Base-by-base conservation (phyloP, 1,140 invertebrate species). In the Drosophila lini region DNA sequence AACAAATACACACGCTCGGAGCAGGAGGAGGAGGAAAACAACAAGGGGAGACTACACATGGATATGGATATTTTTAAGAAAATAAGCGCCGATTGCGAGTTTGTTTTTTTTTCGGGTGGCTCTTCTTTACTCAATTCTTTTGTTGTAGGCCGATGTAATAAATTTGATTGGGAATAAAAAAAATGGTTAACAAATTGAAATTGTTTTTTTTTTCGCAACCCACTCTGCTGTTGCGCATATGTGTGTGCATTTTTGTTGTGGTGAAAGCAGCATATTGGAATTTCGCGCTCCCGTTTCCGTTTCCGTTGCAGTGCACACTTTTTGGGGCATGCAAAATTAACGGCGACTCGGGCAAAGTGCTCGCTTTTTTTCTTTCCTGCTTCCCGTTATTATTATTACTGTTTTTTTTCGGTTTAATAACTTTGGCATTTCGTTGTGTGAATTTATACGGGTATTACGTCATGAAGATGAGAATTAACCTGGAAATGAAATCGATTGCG, bases 171-270 rank as follows among this genome's bases (percentile, higher is more conserved):
- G 44, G 57, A 83, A 80, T 80, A 83, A 80, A 79, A 47, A 74
- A 78, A 78, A 78, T 47, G 64, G 60, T 83, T 88, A 83, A 89
- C 84, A 89, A 89, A 88, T 78, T 89, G 83, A 74, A 83, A 89
- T 89, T 77, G 76, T 67, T 64, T 71, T 86, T 50, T 88, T 70
- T 74, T 86, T 48, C 28, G 55, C 40, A 34, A 34, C 36, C 22
- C 47, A 10, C 9, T 16, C 3, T 32, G 28, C 28, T 10, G 3
- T 32, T n/a, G 31, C 57, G 40, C 36, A 73, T 52, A 58, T 59
- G 10, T 52, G 19, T 56, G 34, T 56, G 16, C 59, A 52, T 16
- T 44, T 44, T 58, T 74, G 52, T 47, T 45, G 69, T 48, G 22
- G 68, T 41, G 52, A 70, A 59, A 56, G 68, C 31, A 71, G 50